Conservation (phyloP, 1,140 invertebrate genomes). For the Aphis gossypii region DNA sequence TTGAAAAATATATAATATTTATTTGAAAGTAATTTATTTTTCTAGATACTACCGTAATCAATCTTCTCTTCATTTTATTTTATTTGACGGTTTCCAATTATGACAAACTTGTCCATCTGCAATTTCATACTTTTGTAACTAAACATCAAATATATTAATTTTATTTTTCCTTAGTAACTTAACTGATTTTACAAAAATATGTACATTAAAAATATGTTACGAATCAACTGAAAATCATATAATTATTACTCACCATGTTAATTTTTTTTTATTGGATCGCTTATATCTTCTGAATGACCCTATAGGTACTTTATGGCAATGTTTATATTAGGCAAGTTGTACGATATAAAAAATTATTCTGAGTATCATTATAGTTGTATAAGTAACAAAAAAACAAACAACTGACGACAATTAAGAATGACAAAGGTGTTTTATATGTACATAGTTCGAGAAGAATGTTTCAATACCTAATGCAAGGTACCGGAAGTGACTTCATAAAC, state of each 20-base stretch:
- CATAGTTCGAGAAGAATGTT: background rate
- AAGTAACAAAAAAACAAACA: background rate
- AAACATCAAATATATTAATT: background rate
- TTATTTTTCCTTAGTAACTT: background rate
- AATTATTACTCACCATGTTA: background rate
- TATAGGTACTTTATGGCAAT: too few relatives aligned
- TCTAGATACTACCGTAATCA: background rate
- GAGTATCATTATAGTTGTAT: background rate
- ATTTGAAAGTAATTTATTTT: slow-evolving; percentile 35
- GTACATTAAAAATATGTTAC: background rate
- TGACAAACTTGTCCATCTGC: background rate
- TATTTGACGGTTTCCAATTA: background rate
- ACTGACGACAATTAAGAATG: background rate
- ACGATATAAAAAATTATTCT: background rate
- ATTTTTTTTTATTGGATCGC: background rate
- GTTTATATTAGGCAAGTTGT: background rate
- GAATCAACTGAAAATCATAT: background rate
- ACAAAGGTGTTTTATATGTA: background rate
- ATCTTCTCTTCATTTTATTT: slow-evolving; percentile 4
- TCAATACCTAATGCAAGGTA: background rate
- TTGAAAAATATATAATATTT: background rate
- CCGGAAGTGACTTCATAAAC: background rate
- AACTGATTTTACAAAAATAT: background rate
- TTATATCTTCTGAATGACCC: background rate
- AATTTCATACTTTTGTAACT: background rate